Conservation (phyloP, 2,888 invertebrate genomes). For the Sinodicranocentrus sp. region DNA sequence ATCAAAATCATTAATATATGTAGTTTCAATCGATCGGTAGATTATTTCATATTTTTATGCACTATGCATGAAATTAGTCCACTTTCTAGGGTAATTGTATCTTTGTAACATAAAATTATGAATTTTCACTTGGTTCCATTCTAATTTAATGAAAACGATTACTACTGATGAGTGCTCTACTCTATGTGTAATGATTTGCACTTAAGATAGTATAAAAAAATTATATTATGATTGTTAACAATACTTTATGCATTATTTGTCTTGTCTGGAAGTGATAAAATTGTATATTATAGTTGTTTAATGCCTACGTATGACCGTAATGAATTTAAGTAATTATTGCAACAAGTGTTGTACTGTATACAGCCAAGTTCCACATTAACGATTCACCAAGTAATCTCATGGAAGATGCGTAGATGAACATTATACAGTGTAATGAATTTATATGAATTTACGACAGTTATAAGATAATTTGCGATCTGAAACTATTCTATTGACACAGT, state of each 20-base stretch:
- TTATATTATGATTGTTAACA: constrained; percentile 7
- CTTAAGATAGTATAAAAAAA: no score
- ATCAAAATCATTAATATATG: constrained; percentile 30
- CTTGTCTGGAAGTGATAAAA: constrained; percentile 4
- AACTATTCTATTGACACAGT: no score
- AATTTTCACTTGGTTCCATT: background rate
- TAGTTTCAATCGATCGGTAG: constrained; percentile 22
- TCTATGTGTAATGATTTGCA: no score
- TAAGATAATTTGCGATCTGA: no score
- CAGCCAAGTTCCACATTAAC: background rate
- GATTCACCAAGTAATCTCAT: background rate
- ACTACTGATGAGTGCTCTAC: background rate
- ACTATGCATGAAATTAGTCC: constrained; percentile 55
- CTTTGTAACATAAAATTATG: background rate
- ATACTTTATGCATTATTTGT: background rate
- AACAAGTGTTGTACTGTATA: no score
- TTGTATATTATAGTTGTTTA: no score
- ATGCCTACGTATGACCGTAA: no score
- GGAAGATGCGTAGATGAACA: no score
- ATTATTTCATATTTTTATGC: constrained; percentile 57
- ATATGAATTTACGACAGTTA: no score
- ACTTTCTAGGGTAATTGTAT: background rate
- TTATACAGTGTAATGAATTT: no score
- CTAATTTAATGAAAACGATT: background rate
- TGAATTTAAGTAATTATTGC: no score